phyloP scores from a whole-genome alignment of 1,140 invertebrate species.

The Macrosteles quadrilineatus region DNA sequence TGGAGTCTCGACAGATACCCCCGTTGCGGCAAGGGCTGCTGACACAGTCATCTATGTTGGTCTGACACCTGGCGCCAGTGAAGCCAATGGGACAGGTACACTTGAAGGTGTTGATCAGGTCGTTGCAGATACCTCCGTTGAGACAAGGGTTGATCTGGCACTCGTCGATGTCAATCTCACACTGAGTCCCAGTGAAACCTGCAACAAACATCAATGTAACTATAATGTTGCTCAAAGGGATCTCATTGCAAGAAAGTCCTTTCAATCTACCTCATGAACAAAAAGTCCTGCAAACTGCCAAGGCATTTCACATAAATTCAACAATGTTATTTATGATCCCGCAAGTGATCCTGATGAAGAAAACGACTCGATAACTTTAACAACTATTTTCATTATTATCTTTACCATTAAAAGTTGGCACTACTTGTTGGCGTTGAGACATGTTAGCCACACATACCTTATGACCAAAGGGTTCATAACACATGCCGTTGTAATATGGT shows the following conservation, averaged over 20 bases:
- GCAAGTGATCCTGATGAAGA: too few species aligned
- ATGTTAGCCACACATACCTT: too few species aligned
- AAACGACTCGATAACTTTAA: too few species aligned
- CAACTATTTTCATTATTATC: too few species aligned
- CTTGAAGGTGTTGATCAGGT: slow-evolving; percentile 83
- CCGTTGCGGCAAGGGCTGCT: slow-evolving; percentile 83
- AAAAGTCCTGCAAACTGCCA: too few species aligned
- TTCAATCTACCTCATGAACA: too few species aligned
- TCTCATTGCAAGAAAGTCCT: too few species aligned
- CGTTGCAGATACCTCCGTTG: slow-evolving; percentile 82
- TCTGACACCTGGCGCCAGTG: slow-evolving; percentile 80
- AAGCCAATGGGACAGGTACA: slow-evolving; percentile 86
- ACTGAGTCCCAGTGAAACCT: slow-evolving; percentile 90
- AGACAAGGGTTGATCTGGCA: slow-evolving; percentile 85
- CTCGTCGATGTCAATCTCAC: slow-evolving; percentile 90
- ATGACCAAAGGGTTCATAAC: too few species aligned
- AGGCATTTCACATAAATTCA: background rate
- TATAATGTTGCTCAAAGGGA: slow-evolving; percentile 5
- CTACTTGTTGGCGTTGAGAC: too few species aligned
- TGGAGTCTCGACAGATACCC: slow-evolving; percentile 83
- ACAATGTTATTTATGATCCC: too few species aligned
- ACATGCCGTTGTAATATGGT: too few species aligned
- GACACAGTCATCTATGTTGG: slow-evolving; percentile 89
- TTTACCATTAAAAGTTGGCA: too few species aligned
- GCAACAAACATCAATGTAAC: slow-evolving; percentile 41